Evolutionary conservation across 2,888 invertebrate genomes (phyloP), one percentile per base, ranked within the genome.

Genomic region (Flexamia atlantica): DNA sequence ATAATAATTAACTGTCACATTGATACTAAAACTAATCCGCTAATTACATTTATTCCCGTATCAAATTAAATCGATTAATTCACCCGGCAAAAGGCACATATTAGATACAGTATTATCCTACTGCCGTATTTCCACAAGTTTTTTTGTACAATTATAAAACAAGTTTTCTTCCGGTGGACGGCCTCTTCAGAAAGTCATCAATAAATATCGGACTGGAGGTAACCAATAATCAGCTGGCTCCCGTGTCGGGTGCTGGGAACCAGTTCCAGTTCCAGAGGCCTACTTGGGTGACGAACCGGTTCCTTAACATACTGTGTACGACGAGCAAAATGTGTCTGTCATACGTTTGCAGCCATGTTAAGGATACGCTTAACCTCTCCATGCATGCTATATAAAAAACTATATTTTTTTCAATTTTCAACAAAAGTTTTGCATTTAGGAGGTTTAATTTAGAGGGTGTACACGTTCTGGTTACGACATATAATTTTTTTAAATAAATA

Each of bases 141-240:
- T 64, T n/a, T 64, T 64, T 64, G 64, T 64, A 64, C 64, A 64
- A 64, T 64, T 28, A 64, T 30, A 64, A 64, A 64, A 64, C 64
- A 64, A 64, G 64, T 64, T 64, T 64, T 64, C 64, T 64, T 64
- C 64, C 64, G 64, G 64, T 64, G 64, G 64, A 64, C 64, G 64
- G 30, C 64, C 30, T 30, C 28, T 64, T 64, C 28, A 64, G 30
- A 64, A 64, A 64, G 64, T 64, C 64, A 64, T 64, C 64, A 64
- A 64, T 64, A 64, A 64, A 64, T 64, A 64, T 64, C 64, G 17
- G 64, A 64, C 64, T 64, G 64, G 64, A 28, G 30, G 28, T 64
- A 64, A 64, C 64, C 30, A 64, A 64, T 64, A 64, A 64, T 64
- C 64, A 64, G 30, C 28, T 64, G 64, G 64, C 64, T 64, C 64